Evolutionary conservation across 1,140 invertebrate genomes (phyloP).

Genomic region (Bombus affinis): DNA sequence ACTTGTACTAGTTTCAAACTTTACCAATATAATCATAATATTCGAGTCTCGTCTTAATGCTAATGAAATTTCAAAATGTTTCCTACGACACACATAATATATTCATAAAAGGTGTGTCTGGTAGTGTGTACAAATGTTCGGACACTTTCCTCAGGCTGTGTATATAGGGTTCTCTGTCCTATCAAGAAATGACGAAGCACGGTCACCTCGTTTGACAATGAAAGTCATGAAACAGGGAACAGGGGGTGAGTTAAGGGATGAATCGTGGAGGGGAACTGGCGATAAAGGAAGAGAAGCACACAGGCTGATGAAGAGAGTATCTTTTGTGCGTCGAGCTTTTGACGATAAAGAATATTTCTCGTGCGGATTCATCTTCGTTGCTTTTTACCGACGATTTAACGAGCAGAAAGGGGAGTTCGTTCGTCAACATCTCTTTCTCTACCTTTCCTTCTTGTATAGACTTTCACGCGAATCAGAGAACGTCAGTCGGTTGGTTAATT

Average conservation of each 20-base stretch:
- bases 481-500: too few species aligned
- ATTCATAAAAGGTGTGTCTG: too few species aligned
- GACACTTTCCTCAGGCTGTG: not conserved
- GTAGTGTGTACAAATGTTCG: too few species aligned
- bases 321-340: slow-evolving; percentile 35
- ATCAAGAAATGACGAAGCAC: slow-evolving; percentile 3
- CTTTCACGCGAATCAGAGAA: not conserved
- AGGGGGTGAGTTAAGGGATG: not conserved
- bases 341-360: slow-evolving; percentile 39
- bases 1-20: too few species aligned
- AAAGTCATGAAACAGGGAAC: not conserved
- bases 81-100: too few species aligned
- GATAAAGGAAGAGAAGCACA: not conserved
- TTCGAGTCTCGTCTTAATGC: not conserved
- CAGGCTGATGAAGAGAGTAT: not conserved
- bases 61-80: too few species aligned
- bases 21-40: too few species aligned
- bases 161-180: not conserved
- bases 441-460: not conserved
- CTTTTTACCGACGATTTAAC: slow-evolving; percentile 30
- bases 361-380: slow-evolving; percentile 15
- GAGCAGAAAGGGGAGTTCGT: slow-evolving; percentile 22
- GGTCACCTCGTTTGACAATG: not conserved
- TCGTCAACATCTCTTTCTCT: not conserved
- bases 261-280: not conserved